Conservation (phyloP, 2,113 vertebrate species). For the Nibea coibor region DNA sequence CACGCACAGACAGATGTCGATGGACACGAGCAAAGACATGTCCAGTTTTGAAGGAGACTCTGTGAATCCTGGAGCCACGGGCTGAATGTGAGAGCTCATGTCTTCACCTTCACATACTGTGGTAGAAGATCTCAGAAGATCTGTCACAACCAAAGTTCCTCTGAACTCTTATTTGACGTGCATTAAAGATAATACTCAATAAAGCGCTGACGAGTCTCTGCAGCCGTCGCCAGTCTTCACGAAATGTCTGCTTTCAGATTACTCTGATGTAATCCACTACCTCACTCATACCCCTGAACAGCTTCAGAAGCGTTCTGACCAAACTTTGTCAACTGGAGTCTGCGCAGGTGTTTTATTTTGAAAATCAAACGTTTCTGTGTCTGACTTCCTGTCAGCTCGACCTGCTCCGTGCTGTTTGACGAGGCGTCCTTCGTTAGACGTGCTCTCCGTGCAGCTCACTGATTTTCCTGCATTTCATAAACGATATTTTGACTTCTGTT, state of each 20-base stretch:
- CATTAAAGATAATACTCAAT: not conserved
- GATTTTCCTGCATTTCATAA: not conserved
- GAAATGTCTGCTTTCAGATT: not conserved
- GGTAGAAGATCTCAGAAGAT: not conserved
- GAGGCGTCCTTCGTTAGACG: too few species aligned
- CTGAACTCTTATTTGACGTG: not conserved
- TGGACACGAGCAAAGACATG: constrained; percentile 37
- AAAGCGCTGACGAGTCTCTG: not conserved
- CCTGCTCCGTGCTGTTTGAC: too few species aligned
- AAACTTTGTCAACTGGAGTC: too few species aligned
- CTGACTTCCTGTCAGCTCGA: too few species aligned
- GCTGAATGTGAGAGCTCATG: too few species aligned
- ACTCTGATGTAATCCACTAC: not conserved
- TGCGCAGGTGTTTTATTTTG: too few species aligned
- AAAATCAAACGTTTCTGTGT: too few species aligned
- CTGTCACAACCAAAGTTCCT: constrained; percentile 11
- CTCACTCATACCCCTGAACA: not conserved
- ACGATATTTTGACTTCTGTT: not conserved
- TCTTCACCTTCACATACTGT: not conserved
- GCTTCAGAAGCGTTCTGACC: too few species aligned
- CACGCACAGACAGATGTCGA: constrained; percentile 54
- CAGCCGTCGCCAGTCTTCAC: not conserved
- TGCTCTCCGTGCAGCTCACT: not conserved
- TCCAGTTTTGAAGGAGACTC: constrained; percentile 32
- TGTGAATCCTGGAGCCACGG: not conserved